A percentile compares a stretch with the other conserved stretches of the same genome.
Conservation (phyloP, 2,888 invertebrate species). For the Rapana venosa region DNA sequence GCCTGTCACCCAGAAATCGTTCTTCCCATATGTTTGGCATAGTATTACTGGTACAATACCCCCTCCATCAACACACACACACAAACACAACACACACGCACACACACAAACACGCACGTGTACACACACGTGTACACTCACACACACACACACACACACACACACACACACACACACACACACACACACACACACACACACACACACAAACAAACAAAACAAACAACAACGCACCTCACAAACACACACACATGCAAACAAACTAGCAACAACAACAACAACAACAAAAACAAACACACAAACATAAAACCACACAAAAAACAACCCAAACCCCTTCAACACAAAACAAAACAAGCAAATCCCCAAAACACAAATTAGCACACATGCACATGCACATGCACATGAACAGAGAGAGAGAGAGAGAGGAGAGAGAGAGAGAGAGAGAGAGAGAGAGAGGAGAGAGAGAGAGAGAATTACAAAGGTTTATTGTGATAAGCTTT, state of each 20-base stretch:
- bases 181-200: constrained; percentile 29
- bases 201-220: not conserved
- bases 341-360: too few relatives aligned
- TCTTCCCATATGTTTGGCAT: too few relatives aligned
- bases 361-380: not conserved
- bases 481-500: too few relatives aligned
- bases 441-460: too few relatives aligned
- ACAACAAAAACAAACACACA: not conserved
- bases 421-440: too few relatives aligned
- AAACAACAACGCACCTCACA: not conserved
- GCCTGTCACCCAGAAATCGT: too few relatives aligned
- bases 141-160: not conserved
- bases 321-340: too few relatives aligned
- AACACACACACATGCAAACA: not conserved
- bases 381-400: not conserved
- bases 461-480: too few relatives aligned
- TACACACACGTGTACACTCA: constrained; percentile 31
- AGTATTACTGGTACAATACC: too few relatives aligned
- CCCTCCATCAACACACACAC: not conserved
- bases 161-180: not conserved
- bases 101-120: constrained; percentile 24
- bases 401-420: not conserved
- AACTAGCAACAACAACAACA: not conserved
- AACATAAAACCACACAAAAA: not conserved
- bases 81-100: constrained; percentile 22